A percentile compares a stretch with the other conserved stretches of the same genome.
phyloP scores from a whole-genome alignment of 2,113 vertebrate genomes.

The Eira barbara region DNA sequence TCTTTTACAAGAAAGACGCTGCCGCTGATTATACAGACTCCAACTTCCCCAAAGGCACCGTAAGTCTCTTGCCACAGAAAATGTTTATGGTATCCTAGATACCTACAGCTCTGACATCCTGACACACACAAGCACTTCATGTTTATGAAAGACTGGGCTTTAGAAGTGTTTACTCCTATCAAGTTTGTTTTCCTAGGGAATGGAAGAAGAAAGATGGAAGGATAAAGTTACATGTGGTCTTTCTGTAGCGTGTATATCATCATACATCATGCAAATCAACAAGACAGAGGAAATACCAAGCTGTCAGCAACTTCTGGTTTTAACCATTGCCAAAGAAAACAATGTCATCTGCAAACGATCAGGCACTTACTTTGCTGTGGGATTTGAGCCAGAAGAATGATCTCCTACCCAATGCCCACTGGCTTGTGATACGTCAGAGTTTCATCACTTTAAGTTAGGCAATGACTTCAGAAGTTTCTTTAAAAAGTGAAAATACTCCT shows the following conservation, averaged over 20 bases:
- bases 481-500: neutral
- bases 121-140: neutral
- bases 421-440: neutral
- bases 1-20: conserved; percentile 21
- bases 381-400: neutral
- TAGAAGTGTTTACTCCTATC: neutral
- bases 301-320: conserved; percentile 53
- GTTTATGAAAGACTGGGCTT: conserved; percentile 28
- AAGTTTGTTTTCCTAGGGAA: neutral
- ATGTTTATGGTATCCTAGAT: conserved; percentile 54
- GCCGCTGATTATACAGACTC: neutral
- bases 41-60: conserved; percentile 24
- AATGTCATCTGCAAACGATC: neutral
- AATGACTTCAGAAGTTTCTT: neutral
- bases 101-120: conserved; percentile 20
- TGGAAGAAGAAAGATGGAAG: neutral
- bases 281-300: conserved; percentile 32
- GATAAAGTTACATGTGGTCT: neutral
- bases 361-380: neutral
- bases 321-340: conserved; percentile 46
- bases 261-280: conserved; percentile 9
- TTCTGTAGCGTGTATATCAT: neutral
- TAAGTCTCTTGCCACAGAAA: conserved; percentile 49
- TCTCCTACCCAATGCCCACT: neutral
- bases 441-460: neutral